phyloP scores from a whole-genome alignment of 2,797 vertebrate species.

The Philypnodon macrostomus region DNA sequence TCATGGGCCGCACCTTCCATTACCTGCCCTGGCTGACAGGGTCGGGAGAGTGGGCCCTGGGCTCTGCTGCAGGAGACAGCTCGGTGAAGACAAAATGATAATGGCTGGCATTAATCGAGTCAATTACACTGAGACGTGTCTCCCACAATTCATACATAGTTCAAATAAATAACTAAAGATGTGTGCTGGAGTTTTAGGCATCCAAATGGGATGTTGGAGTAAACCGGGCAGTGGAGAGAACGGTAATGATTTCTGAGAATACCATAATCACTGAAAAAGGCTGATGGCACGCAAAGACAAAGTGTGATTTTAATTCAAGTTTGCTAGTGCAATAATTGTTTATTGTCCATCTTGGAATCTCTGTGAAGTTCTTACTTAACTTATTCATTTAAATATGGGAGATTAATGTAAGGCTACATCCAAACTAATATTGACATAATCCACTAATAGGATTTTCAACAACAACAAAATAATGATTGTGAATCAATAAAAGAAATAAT shows the following conservation, averaged over 20 bases:
- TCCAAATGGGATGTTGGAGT: slow-evolving; percentile 20
- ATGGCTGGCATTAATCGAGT: slow-evolving; percentile 75
- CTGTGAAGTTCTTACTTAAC: neutral
- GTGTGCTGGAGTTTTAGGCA: slow-evolving; percentile 40
- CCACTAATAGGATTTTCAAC: no score
- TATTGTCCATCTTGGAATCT: no score
- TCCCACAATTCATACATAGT: slow-evolving; percentile 62
- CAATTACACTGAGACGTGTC: slow-evolving; percentile 70
- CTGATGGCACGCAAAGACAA: slow-evolving; percentile 1
- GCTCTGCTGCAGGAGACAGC: slow-evolving; percentile 59
- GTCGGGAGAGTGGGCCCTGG: slow-evolving; percentile 46
- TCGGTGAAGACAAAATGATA: slow-evolving; percentile 64
- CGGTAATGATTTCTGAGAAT: slow-evolving; percentile 30
- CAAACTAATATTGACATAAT: no score
- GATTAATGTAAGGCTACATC: no score
- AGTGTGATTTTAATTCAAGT: slow-evolving; percentile 10
- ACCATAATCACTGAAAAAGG: slow-evolving; percentile 23
- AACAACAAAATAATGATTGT: no score
- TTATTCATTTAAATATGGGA: neutral
- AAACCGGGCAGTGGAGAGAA: slow-evolving; percentile 26
- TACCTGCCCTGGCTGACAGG: slow-evolving; percentile 70
- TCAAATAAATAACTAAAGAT: slow-evolving; percentile 65
- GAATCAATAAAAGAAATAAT: no score
- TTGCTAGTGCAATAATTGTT: slow-evolving; percentile 3
- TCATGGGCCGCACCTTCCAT: slow-evolving; percentile 74